Evolutionary conservation across 2,797 vertebrate genomes (phyloP).

Genomic region (Sciurus vulgaris): DNA sequence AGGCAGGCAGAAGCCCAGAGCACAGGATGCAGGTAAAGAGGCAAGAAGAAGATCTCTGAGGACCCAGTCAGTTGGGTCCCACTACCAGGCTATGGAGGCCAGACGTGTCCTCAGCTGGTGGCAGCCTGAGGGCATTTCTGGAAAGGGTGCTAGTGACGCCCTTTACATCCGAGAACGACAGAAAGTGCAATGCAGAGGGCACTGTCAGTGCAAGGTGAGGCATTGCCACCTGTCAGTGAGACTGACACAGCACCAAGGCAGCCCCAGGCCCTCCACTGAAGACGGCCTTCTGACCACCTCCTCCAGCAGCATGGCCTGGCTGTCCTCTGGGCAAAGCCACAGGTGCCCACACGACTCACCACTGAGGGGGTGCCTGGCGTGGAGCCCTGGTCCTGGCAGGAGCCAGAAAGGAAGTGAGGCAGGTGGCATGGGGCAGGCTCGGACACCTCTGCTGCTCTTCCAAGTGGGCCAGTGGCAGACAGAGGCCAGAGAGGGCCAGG

Average conservation of each 20-base stretch:
- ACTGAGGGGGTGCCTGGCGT: not conserved
- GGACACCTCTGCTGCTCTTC: not conserved
- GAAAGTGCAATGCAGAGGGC: not conserved
- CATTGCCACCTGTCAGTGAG: fast-evolving
- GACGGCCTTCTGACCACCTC: not conserved
- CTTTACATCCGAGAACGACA: not conserved
- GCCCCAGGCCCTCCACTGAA: not conserved
- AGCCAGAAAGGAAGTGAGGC: not conserved
- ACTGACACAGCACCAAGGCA: not conserved
- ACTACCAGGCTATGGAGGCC: not conserved
- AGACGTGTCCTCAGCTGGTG: not conserved
- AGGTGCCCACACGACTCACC: not conserved
- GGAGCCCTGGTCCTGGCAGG: not conserved
- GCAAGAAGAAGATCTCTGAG: not conserved
- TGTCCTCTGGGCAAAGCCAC: not conserved
- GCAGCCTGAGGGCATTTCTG: not conserved
- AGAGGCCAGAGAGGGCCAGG: not conserved
- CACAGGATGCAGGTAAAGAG: not conserved
- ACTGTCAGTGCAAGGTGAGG: not conserved
- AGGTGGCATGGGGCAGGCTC: not conserved
- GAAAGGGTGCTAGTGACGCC: too few relatives aligned
- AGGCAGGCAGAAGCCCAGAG: not conserved
- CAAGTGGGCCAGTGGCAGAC: not conserved
- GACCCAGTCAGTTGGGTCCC: not conserved
- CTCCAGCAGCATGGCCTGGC: not conserved